These are phyloP conservation scores for Chlorops oryzae DNA, from an alignment of 1,140 invertebrate genomes.

Conservation along the genomic window DNA sequence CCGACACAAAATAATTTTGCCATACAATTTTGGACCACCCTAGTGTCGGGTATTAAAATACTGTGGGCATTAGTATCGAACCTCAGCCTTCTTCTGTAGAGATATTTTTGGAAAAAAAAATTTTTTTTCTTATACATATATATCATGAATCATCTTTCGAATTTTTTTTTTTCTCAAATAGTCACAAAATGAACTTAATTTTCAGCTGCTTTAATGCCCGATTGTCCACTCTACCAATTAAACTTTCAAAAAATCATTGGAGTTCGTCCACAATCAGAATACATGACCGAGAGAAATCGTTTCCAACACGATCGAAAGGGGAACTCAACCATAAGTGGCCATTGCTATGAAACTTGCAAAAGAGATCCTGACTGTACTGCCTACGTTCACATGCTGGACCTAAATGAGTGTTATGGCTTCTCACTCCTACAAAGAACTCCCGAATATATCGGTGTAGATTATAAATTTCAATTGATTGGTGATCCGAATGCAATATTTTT, in stretches of 20 bases:
- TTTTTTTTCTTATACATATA: too few species aligned
- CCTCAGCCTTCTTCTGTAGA: too few species aligned
- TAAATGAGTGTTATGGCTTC: constrained; percentile 48
- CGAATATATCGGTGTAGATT: constrained; percentile 28
- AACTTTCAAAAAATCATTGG: constrained; percentile 46
- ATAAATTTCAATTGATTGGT: constrained; percentile 40
- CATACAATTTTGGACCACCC: too few species aligned
- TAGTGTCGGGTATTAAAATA: too few species aligned
- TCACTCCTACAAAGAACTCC: constrained; percentile 33
- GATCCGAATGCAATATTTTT: constrained; percentile 51
- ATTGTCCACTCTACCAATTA: constrained; percentile 43
- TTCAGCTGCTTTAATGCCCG: constrained; percentile 34
- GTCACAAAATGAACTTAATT: neutral
- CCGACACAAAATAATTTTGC: too few species aligned
- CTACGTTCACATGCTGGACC: constrained; percentile 48
- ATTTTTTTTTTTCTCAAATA: too few species aligned
- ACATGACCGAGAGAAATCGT: constrained; percentile 29
- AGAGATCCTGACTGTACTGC: constrained; percentile 47
- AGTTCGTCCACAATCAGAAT: constrained; percentile 37
- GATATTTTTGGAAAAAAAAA: too few species aligned
- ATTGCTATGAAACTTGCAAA: constrained; percentile 50
- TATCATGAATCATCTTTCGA: too few species aligned
- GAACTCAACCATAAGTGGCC: constrained; percentile 46
- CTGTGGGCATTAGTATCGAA: too few species aligned
- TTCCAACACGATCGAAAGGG: constrained; percentile 32